These are phyloP conservation scores for Hyalella azteca DNA, from an alignment of 2,888 invertebrate species.

Conservation along the genomic window DNA sequence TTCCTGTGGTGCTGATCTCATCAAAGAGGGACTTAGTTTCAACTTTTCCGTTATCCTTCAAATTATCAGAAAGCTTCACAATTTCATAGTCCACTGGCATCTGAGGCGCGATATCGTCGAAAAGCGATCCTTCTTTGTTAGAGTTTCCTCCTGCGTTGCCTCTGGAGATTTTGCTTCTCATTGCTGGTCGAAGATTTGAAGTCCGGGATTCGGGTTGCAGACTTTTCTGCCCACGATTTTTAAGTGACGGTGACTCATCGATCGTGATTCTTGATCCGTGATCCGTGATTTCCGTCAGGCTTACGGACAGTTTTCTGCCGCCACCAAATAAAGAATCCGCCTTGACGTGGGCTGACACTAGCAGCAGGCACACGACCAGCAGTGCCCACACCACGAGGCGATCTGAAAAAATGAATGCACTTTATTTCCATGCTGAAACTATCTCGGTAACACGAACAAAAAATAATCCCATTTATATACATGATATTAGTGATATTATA, in stretches of 20 bases:
- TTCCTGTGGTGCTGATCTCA: not conserved
- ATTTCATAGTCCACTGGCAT: no score
- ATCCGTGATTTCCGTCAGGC: conserved; percentile 38
- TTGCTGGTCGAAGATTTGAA: not conserved
- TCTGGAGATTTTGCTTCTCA: not conserved
- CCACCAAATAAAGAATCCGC: conserved; percentile 39
- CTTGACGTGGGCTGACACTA: no score
- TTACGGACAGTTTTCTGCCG: conserved; percentile 47
- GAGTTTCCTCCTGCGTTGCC: not conserved
- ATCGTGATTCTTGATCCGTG: not conserved
- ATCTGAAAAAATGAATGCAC: conserved; percentile 1
- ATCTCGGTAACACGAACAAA: no score
- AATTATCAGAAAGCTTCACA: not conserved
- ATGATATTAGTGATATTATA: no score
- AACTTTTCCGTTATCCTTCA: not conserved
- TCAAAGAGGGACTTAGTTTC: not conserved
- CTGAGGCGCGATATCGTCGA: not conserved
- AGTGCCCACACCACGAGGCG: not conserved
- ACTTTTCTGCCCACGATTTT: not conserved
- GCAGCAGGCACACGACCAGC: not conserved
- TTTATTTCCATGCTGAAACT: no score
- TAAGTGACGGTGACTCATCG: not conserved
- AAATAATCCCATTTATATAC: no score
- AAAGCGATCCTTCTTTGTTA: not conserved
- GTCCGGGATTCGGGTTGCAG: not conserved